Evolutionary conservation across 2,113 vertebrate genomes (phyloP).

Genomic region (Hypomesus transpacificus): DNA sequence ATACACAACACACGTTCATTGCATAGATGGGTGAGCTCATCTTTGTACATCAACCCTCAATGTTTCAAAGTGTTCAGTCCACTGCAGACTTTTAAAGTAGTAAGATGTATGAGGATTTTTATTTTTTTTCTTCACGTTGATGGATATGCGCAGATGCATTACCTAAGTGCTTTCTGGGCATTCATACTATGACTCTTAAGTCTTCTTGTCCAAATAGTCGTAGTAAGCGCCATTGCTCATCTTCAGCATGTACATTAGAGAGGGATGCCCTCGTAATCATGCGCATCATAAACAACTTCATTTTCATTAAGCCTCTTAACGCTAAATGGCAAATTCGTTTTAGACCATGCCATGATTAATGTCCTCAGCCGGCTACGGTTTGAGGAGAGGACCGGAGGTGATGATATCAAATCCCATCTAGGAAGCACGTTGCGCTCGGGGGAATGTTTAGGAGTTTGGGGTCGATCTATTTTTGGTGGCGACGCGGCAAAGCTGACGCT

Average conservation of each 20-base stretch:
- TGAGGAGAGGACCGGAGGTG: slow-evolving; percentile 26
- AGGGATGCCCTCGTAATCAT: slow-evolving; percentile 55
- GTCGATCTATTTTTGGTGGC: no score
- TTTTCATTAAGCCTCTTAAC: slow-evolving; percentile 63
- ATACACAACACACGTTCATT: no score
- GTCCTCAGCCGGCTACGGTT: slow-evolving; percentile 38
- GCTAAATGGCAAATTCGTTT: slow-evolving; percentile 56
- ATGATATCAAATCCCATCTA: neutral
- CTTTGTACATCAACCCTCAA: no score
- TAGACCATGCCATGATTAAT: slow-evolving; percentile 51
- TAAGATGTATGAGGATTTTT: no score
- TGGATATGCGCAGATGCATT: slow-evolving; percentile 20
- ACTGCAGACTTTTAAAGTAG: no score
- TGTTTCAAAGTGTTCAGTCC: no score
- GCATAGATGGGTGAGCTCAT: no score
- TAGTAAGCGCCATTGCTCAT: slow-evolving; percentile 35
- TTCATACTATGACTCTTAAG: slow-evolving; percentile 19
- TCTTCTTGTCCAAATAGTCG: slow-evolving; percentile 20
- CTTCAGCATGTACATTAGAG: slow-evolving; percentile 27
- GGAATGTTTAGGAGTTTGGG: no score
- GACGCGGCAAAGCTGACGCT: no score
- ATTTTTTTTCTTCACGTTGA: neutral
- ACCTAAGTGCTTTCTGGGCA: slow-evolving; percentile 24
- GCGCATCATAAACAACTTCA: slow-evolving; percentile 64
- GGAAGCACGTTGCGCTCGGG: neutral